phyloP scores from a whole-genome alignment of 2,888 invertebrate species.

The Villa cingulata region DNA sequence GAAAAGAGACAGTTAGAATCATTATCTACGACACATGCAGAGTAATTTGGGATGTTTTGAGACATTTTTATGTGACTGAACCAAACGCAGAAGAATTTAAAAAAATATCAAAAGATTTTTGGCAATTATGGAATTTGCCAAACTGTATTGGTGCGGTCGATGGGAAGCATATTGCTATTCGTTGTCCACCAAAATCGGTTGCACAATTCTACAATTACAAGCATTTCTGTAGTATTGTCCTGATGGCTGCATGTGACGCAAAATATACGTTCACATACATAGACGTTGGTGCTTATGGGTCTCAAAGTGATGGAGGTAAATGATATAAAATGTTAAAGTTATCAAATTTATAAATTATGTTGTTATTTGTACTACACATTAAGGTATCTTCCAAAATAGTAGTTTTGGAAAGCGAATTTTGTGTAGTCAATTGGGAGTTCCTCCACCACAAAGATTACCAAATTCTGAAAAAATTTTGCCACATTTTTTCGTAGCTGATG shows the following conservation, averaged over 20 bases:
- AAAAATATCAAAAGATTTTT: slow-evolving; percentile 7
- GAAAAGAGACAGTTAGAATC: slow-evolving; percentile 7
- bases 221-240: background rate
- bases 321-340: too few species aligned
- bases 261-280: background rate
- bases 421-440: background rate
- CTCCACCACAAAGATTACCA: background rate
- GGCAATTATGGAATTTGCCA: background rate
- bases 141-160: background rate
- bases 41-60: slow-evolving; percentile 5
- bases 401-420: slow-evolving; percentile 2
- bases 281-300: background rate
- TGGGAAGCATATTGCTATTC: background rate
- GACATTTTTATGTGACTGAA: slow-evolving; percentile 2
- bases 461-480: background rate
- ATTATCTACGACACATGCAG: slow-evolving; percentile 9
- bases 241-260: background rate
- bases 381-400: slow-evolving; percentile 4
- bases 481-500: background rate
- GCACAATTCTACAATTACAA: background rate
- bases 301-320: too few species aligned
- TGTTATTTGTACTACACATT: background rate
- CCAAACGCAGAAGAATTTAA: slow-evolving; percentile 1
- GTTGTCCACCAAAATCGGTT: background rate
- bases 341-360: background rate